Conservation (phyloP, 1,140 invertebrate genomes). For the Sminthurides bifidus region DNA sequence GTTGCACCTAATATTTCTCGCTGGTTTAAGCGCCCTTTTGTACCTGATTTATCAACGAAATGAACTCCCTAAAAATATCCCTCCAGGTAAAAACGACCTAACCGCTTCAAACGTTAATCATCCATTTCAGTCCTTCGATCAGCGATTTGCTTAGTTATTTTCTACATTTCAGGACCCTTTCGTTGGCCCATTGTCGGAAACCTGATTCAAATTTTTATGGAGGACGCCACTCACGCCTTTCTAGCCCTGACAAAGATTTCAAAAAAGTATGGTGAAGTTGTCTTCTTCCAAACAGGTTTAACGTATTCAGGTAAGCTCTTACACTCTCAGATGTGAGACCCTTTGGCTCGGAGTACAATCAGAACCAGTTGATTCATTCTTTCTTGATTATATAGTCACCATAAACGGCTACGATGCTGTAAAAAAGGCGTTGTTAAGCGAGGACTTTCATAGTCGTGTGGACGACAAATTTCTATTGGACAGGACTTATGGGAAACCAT, state of each 20-base stretch:
- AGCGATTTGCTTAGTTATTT: no score
- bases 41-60: no score
- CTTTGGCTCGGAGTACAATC: neutral
- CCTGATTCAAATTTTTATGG: neutral
- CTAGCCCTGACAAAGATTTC: neutral
- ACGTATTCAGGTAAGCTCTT: neutral
- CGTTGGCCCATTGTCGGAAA: neutral
- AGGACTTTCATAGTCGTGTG: neutral
- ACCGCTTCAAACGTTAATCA: no score
- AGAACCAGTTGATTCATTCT: neutral
- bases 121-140: no score
- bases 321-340: neutral
- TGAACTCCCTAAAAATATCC: no score
- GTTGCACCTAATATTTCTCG: no score
- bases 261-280: conserved; percentile 1
- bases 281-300: neutral
- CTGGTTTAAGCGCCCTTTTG: no score
- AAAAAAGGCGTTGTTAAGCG: neutral
- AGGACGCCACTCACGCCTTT: neutral
- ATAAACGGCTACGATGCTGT: neutral
- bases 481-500: conserved; percentile 1
- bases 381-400: neutral
- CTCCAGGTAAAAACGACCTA: no score
- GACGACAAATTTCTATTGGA: neutral
- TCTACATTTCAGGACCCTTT: neutral